Evolutionary conservation across 2,797 vertebrate species (phyloP), one percentile per base, ranked within the genome.

Genomic region (Urophycis tenuis): DNA sequence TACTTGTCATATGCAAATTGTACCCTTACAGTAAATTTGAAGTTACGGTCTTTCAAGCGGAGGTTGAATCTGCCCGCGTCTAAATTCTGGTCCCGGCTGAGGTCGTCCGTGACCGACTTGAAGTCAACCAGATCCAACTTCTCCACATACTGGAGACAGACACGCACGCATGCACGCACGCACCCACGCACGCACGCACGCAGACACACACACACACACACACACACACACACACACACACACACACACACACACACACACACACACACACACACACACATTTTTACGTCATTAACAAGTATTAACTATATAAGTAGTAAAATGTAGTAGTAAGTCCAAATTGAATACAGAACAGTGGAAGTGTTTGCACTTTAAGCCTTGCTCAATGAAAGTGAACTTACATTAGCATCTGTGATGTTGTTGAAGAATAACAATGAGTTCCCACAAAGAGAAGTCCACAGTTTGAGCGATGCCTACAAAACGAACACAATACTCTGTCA

Each of bases 401-500:
- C 95, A 69, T 92, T 82, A 1, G 0, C 17, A 32, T 96, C 94
- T 81, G 91, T 92, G 77, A 74, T 92, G 10, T 88, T 90, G 2
- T 91, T 88, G 87, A 92, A 95, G 89, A 97, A 96, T 85, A 90
- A 93, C 6, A 97, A 85, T 0, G 79, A 76, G 75, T 91, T 89
- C 25, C 94, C 96, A 84, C 92, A 93, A 17, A 97, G 87, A 25
- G 92, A 91, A 0, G 94, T 87, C 96, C 95, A 95, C 77, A 93
- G 84, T 78, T 87, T 94, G 29, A 84, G 91, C 53, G 91, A 90
- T 0, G 85, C 87, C 95, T 95, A 84, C 35, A 80, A 71, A n/a
- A 81, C 5, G 9, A 32, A 31, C 22, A 60, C 49, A 25, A 64
- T 2, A 64, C 53, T 29, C 5, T 2, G 14, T 22, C 7, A 17